Conservation (phyloP, 2,888 invertebrate genomes). For the Chouioia cunea region DNA sequence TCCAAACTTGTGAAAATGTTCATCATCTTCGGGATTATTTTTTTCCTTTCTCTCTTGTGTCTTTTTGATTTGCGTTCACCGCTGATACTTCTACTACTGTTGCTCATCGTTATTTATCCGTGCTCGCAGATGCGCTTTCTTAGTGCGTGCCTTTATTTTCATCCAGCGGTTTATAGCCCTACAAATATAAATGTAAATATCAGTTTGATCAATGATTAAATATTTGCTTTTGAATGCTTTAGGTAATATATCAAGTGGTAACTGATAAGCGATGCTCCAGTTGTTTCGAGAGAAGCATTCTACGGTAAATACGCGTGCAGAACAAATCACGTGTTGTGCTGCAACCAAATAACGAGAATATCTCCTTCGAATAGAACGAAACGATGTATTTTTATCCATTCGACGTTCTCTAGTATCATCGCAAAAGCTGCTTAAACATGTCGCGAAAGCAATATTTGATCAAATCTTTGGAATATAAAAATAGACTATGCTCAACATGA, state of each 20-base stretch:
- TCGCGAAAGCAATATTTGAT: background rate
- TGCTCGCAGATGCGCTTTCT: conserved; percentile 44
- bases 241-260: background rate
- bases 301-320: background rate
- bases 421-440: conserved; percentile 12
- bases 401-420: background rate
- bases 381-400: conserved; percentile 9
- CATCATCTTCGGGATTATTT: background rate
- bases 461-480: no score
- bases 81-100: conserved; percentile 18
- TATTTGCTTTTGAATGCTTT: no score
- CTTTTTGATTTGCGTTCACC: conserved; percentile 21
- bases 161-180: conserved; percentile 63
- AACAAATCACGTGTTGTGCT: background rate
- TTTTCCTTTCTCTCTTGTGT: no score
- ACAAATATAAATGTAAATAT: conserved; percentile 45
- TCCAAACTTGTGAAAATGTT: conserved; percentile 10
- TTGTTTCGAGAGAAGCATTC: background rate
- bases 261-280: background rate
- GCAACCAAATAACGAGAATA: background rate
- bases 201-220: no score
- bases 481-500: no score
- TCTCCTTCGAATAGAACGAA: conserved; percentile 8
- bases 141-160: conserved; percentile 57
- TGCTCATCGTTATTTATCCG: conserved; percentile 17